These are phyloP conservation scores for Craniophora ligustri DNA, from an alignment of 2,888 invertebrate genomes.

Conservation along the genomic window DNA sequence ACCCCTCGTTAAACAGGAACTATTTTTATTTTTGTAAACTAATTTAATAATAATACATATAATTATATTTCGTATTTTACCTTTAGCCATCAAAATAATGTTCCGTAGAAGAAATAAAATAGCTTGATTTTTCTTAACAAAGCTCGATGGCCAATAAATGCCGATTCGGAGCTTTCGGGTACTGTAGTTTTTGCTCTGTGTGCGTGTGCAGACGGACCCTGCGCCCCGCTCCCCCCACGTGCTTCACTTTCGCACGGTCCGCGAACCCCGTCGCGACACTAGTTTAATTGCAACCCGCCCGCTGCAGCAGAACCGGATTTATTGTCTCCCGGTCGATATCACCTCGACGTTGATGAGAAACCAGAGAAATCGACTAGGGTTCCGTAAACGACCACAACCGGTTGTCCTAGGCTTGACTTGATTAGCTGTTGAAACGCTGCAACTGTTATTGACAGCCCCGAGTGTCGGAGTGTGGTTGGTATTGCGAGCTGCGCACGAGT, in stretches of 20 bases:
- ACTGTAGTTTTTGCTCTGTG: constrained; percentile 47
- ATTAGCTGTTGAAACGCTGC: constrained; percentile 45
- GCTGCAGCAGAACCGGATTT: constrained; percentile 85
- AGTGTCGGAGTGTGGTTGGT: constrained; percentile 51
- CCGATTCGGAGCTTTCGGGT: constrained; percentile 14
- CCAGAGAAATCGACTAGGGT: constrained; percentile 68
- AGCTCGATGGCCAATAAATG: neutral
- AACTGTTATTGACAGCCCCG: constrained; percentile 55
- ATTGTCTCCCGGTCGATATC: constrained; percentile 84
- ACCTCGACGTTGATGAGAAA: constrained; percentile 72
- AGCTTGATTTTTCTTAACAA: neutral
- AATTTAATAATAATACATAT: no score
- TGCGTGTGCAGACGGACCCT: constrained; percentile 52
- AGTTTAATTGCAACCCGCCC: constrained; percentile 84
- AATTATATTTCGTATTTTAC: no score
- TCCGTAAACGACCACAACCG: constrained; percentile 56
- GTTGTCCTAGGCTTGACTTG: constrained; percentile 44
- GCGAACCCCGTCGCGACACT: constrained; percentile 86
- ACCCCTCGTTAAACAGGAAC: no score
- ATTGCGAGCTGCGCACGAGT: constrained; percentile 51
- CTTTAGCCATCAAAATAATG: no score
- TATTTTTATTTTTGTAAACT: no score
- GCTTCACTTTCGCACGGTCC: constrained; percentile 86
- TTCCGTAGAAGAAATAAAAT: no score
- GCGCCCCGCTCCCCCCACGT: constrained; percentile 59